phyloP scores from a whole-genome alignment of 1,140 invertebrate genomes.

The Lasaia peninsularis region DNA sequence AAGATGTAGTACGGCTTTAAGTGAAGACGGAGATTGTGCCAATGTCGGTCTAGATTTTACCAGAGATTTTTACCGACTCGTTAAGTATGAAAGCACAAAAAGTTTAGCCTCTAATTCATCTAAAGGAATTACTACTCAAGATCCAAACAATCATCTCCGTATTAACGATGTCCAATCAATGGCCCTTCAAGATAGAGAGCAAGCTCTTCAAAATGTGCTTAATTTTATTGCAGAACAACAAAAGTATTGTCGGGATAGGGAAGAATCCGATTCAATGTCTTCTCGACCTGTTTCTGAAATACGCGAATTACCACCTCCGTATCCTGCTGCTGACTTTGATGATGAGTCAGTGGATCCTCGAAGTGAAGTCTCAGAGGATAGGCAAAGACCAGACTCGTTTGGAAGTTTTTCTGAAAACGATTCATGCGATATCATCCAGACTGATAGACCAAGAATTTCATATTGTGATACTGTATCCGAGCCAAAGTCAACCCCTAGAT shows the following conservation, averaged over 20 bases:
- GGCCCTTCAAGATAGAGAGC: slow-evolving; percentile 79
- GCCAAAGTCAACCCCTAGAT: slow-evolving; percentile 59
- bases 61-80: slow-evolving; percentile 85
- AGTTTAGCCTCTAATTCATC: slow-evolving; percentile 87
- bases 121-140: slow-evolving; percentile 76
- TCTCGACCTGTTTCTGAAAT: slow-evolving; percentile 76
- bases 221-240: slow-evolving; percentile 87
- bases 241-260: slow-evolving; percentile 80
- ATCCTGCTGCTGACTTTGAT: slow-evolving; percentile 64
- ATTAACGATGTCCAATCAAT: slow-evolving; percentile 67
- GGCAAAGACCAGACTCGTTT: slow-evolving; percentile 64
- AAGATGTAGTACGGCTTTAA: slow-evolving; percentile 83
- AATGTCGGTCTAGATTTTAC: slow-evolving; percentile 87
- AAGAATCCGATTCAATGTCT: slow-evolving; percentile 77
- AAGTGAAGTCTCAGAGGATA: slow-evolving; percentile 67
- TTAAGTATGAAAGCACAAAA: slow-evolving; percentile 88
- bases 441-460: slow-evolving; percentile 41
- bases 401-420: slow-evolving; percentile 70
- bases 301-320: slow-evolving; percentile 70
- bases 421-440: slow-evolving; percentile 53
- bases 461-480: slow-evolving; percentile 64
- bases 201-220: slow-evolving; percentile 84
- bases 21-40: slow-evolving; percentile 82
- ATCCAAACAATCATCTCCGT: slow-evolving; percentile 56
- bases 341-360: slow-evolving; percentile 67